A percentile compares a stretch with the other conserved stretches of the same genome.
These are phyloP conservation scores for Avahi laniger DNA, from an alignment of 2,797 vertebrate genomes.

Conservation along the genomic window DNA sequence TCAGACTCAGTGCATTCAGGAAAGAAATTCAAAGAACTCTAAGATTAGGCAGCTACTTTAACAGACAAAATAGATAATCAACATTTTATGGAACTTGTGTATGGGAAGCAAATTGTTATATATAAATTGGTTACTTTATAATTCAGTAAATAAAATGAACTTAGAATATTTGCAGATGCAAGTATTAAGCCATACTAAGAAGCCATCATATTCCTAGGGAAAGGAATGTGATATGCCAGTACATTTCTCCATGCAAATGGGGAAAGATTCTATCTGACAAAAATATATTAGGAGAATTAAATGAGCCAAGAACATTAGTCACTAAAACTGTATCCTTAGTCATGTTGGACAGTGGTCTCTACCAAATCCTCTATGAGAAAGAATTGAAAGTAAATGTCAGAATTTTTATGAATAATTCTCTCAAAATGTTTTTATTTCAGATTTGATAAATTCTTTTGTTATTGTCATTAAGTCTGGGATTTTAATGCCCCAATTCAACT, in stretches of 20 bases:
- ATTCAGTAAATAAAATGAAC: slow-evolving; percentile 4
- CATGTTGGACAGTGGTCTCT: neutral
- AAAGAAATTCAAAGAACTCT: neutral
- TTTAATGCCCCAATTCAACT: neutral
- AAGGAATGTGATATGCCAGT: neutral
- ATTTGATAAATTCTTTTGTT: neutral
- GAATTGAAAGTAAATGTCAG: neutral
- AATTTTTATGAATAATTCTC: neutral
- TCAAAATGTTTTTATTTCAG: neutral
- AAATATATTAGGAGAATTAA: neutral
- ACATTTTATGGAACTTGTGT: neutral
- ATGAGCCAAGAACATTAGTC: neutral
- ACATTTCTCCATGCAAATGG: neutral
- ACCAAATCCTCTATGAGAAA: neutral
- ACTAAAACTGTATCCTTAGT: neutral
- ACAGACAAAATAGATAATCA: neutral
- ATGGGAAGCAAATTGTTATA: neutral
- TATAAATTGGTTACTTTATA: neutral
- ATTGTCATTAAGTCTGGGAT: neutral
- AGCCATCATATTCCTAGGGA: neutral
- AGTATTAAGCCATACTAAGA: neutral
- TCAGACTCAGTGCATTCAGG: neutral
- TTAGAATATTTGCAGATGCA: neutral
- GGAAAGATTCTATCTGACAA: neutral
- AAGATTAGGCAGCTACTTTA: neutral